Evolutionary conservation across 2,113 vertebrate species (phyloP).

Genomic region (Macrotis lagotis): DNA sequence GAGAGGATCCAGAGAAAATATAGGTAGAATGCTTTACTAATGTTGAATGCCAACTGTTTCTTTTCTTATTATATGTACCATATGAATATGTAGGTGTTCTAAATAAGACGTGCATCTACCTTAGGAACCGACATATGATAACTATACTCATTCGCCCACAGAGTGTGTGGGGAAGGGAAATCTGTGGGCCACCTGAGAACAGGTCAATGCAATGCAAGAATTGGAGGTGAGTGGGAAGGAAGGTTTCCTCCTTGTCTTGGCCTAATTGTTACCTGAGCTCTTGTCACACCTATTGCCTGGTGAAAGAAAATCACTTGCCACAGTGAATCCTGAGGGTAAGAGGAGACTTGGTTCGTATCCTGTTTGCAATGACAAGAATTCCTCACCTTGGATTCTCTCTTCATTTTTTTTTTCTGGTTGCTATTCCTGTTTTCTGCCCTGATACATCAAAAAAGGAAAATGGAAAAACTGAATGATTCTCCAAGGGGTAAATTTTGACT

Average conservation of each 20-base stretch:
- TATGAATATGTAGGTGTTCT: background rate
- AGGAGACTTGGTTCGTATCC: background rate
- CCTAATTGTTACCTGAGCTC: background rate
- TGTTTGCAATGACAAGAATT: background rate
- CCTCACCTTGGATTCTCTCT: background rate
- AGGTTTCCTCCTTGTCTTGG: background rate
- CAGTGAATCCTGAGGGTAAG: background rate
- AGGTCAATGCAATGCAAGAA: background rate
- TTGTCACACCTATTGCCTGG: background rate
- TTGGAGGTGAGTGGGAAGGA: background rate
- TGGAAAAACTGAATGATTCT: background rate
- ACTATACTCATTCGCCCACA: background rate
- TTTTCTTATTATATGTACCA: background rate
- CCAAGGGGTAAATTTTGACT: background rate
- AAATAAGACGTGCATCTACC: background rate
- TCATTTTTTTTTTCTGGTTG: background rate
- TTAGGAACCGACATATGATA: background rate
- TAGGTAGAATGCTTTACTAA: background rate
- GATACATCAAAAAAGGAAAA: conserved; percentile 25
- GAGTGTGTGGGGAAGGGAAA: background rate
- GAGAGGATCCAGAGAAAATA: background rate
- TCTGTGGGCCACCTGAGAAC: background rate
- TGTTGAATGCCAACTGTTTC: background rate
- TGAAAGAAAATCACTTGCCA: background rate
- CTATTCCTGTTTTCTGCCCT: background rate